A percentile compares a stretch with the other conserved stretches of the same genome.
These are phyloP conservation scores for Uloborus diversus DNA, from an alignment of 1,140 invertebrate species.

Conservation along the genomic window DNA sequence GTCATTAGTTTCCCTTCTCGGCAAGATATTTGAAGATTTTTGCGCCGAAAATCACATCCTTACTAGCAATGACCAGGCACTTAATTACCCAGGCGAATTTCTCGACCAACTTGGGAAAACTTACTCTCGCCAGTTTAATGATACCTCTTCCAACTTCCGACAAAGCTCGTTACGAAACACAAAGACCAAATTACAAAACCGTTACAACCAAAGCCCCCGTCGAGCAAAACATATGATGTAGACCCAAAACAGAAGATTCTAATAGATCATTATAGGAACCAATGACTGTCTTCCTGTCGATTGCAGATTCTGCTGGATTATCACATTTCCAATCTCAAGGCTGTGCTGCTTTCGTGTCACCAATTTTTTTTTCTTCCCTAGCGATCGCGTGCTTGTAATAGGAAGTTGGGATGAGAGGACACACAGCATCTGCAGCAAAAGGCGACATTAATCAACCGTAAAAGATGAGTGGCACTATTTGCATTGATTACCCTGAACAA, in stretches of 20 bases:
- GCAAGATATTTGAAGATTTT: too few species aligned
- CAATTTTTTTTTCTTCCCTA: background rate
- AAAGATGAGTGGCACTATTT: slow-evolving; percentile 33
- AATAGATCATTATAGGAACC: slow-evolving; percentile 37
- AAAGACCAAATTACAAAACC: slow-evolving; percentile 48
- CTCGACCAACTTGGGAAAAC: background rate
- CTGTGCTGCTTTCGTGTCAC: slow-evolving; percentile 21
- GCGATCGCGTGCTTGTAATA: slow-evolving; percentile 29
- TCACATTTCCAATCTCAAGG: slow-evolving; percentile 40
- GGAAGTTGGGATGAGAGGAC: slow-evolving; percentile 42
- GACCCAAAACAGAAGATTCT: slow-evolving; percentile 13
- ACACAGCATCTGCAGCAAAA: slow-evolving; percentile 33
- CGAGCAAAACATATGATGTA: background rate
- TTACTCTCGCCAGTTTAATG: background rate
- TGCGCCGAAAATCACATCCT: too few species aligned
- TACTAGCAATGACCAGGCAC: too few species aligned
- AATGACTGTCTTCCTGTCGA: slow-evolving; percentile 45
- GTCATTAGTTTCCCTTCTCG: too few species aligned
- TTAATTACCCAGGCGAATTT: background rate
- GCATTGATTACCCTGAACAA: slow-evolving; percentile 27
- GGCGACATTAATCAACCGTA: slow-evolving; percentile 36
- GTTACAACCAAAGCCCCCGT: slow-evolving; percentile 25
- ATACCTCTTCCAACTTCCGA: slow-evolving; percentile 30
- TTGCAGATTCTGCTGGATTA: slow-evolving; percentile 35
- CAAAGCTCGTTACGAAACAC: slow-evolving; percentile 32